phyloP scores from a whole-genome alignment of 2,113 vertebrate genomes.

The Lepisosteus osseus region DNA sequence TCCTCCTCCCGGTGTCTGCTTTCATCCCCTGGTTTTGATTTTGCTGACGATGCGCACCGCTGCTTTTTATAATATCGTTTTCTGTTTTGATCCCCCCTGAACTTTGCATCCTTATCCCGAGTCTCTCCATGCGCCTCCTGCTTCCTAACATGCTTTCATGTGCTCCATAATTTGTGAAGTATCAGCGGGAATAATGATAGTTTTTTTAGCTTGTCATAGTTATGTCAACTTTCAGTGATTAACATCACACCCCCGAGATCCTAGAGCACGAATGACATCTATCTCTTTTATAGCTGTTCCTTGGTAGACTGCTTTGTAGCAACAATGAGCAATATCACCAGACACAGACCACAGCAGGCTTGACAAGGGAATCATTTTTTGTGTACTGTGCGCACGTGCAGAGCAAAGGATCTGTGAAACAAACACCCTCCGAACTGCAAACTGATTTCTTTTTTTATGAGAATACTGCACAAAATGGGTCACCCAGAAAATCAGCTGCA shows the following conservation, averaged over 20 bases:
- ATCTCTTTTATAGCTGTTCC: neutral
- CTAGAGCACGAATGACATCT: conserved; percentile 19
- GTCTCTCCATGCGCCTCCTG: neutral
- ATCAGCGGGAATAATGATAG: conserved; percentile 19
- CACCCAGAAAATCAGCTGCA: too few relatives aligned
- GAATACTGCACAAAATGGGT: too few relatives aligned
- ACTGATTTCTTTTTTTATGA: too few relatives aligned
- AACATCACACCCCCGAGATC: conserved; percentile 27
- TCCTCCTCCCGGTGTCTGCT: conserved; percentile 22
- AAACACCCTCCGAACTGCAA: neutral
- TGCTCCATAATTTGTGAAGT: conserved; percentile 39
- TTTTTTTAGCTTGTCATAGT: conserved; percentile 37
- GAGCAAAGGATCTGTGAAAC: neutral
- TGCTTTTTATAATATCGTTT: neutral
- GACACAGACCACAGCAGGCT: conserved; percentile 16
- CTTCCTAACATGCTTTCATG: conserved; percentile 18
- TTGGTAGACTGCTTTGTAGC: conserved; percentile 32
- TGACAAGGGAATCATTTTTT: neutral
- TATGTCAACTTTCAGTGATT: conserved; percentile 35
- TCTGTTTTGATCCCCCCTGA: conserved; percentile 42
- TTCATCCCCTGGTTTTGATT: conserved; percentile 8
- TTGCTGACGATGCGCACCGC: conserved; percentile 1
- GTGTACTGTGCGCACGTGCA: too few relatives aligned
- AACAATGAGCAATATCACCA: conserved; percentile 3
- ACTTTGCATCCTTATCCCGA: conserved; percentile 18